Percentiles rank a stretch among this genome's conserved stretches.
Evolutionary conservation across 2,888 invertebrate genomes (phyloP).

Genomic region (Piscicola geometra): DNA sequence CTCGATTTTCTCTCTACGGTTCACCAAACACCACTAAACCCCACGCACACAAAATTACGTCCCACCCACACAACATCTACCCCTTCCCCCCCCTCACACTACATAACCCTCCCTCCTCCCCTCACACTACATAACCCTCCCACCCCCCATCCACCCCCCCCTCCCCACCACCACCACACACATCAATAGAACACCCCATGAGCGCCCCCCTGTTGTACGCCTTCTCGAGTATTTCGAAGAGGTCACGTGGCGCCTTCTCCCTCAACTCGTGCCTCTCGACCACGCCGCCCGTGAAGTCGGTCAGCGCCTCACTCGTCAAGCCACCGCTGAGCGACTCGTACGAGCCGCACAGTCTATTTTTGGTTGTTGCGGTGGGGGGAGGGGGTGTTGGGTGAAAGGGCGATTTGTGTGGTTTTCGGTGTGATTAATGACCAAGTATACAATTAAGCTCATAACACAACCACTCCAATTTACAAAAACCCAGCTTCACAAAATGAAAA

Average conservation of each 20-base stretch:
- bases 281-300: slow-evolving; percentile 70
- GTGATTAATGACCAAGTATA: too few species aligned
- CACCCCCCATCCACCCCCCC: neutral
- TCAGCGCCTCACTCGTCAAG: slow-evolving; percentile 66
- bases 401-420: too few species aligned
- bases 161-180: slow-evolving; percentile 43
- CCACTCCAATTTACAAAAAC: too few species aligned
- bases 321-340: slow-evolving; percentile 61
- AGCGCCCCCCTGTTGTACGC: slow-evolving; percentile 81
- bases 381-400: too few species aligned
- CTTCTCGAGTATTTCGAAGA: slow-evolving; percentile 79
- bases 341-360: slow-evolving; percentile 31
- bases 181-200: slow-evolving; percentile 86
- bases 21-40: too few species aligned
- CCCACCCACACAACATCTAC: too few species aligned
- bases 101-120: neutral
- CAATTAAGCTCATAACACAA: too few species aligned
- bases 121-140: neutral
- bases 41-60: too few species aligned
- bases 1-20: too few species aligned
- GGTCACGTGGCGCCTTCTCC: slow-evolving; percentile 60
- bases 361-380: too few species aligned
- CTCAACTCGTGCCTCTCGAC: slow-evolving; percentile 67
- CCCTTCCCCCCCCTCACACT: too few species aligned
- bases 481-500: too few species aligned